These are phyloP conservation scores for Pseudonaja textilis DNA, from an alignment of 2,113 vertebrate species.

Conservation along the genomic window DNA sequence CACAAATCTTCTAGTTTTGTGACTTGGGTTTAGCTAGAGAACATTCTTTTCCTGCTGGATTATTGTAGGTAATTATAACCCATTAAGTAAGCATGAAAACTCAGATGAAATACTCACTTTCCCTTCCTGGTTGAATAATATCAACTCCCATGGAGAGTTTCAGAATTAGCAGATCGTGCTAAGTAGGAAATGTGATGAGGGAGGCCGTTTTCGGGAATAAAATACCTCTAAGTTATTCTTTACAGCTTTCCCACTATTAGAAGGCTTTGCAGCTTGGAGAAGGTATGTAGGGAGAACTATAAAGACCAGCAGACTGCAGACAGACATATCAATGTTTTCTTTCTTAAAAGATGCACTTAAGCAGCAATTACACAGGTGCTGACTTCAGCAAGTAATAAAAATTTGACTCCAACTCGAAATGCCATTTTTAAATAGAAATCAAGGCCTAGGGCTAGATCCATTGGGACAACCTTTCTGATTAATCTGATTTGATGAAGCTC, in stretches of 20 bases:
- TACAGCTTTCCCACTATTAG: conserved; percentile 6
- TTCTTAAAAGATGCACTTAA: conserved; percentile 3
- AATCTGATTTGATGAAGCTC: conserved; percentile 19
- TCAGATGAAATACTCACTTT: background rate
- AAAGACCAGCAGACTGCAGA: conserved; percentile 1
- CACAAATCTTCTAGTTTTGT: background rate
- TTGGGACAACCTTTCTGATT: conserved; percentile 21
- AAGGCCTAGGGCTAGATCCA: conserved; percentile 17
- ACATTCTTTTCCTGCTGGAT: background rate
- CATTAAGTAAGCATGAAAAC: conserved; percentile 1
- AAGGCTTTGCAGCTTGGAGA: conserved; percentile 19
- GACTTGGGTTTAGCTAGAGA: conserved; percentile 8
- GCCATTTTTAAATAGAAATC: conserved; percentile 31
- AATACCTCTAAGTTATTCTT: background rate
- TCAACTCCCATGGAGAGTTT: background rate
- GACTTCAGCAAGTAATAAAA: conserved; percentile 27
- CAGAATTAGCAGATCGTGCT: conserved; percentile 8
- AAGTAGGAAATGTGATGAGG: conserved; percentile 6
- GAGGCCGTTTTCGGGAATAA: conserved; percentile 19
- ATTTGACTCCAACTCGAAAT: conserved; percentile 18
- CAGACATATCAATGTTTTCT: background rate
- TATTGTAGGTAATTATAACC: conserved; percentile 3
- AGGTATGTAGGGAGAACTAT: conserved; percentile 1
- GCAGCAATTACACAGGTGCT: conserved; percentile 10
- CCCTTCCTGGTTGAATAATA: background rate